Conservation (phyloP, 2,113 vertebrate genomes). For the Oncorhynchus kisutch region DNA sequence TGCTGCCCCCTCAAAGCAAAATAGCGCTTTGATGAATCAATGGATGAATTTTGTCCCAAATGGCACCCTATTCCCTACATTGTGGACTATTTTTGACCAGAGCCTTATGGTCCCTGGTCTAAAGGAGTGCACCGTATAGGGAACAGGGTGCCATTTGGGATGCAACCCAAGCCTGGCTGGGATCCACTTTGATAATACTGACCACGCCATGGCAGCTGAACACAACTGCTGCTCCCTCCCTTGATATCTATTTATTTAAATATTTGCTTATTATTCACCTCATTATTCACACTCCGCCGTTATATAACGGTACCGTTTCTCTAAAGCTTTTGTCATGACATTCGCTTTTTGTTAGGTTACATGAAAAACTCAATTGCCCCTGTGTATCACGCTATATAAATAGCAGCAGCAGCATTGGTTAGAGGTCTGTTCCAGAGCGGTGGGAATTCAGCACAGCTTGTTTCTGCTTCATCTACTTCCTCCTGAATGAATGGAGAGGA, state of each 20-base stretch:
- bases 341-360: conserved; percentile 16
- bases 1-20: not conserved
- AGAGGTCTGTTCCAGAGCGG: conserved; percentile 11
- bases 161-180: not conserved
- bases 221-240: not conserved
- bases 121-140: too few relatives aligned
- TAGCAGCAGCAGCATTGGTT: conserved; percentile 14
- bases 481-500: conserved; percentile 24
- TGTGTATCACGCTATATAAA: conserved; percentile 26
- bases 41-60: not conserved
- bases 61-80: too few relatives aligned
- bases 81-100: too few relatives aligned
- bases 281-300: conserved; percentile 11
- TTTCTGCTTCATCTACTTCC: conserved; percentile 7
- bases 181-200: conserved; percentile 5
- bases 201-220: not conserved
- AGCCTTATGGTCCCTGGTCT: too few relatives aligned
- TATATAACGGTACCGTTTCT: conserved; percentile 23
- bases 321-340: conserved; percentile 16
- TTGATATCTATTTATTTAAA: too few relatives aligned
- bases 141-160: too few relatives aligned
- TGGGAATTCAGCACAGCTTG: conserved; percentile 18
- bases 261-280: not conserved
- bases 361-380: conserved; percentile 29
- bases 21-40: conserved; percentile 1